Evolutionary conservation across 2,113 vertebrate genomes (phyloP).

Genomic region (Ochotona curzoniae): DNA sequence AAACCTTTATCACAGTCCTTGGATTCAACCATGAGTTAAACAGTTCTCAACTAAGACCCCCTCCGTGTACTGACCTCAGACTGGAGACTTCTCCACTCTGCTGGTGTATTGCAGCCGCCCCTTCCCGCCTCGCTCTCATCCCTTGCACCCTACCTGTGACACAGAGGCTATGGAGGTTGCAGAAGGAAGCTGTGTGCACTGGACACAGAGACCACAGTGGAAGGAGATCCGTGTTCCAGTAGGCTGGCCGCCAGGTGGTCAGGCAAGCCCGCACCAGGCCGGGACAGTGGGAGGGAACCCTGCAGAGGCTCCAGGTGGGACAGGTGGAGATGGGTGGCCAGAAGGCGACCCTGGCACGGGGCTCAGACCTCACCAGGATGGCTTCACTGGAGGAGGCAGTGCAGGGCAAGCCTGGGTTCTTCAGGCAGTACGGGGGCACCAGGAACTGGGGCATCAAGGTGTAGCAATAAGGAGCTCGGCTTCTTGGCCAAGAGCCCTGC

Average conservation of each 20-base stretch:
- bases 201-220: not conserved
- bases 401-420: not conserved
- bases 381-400: slow-evolving; percentile 82
- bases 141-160: slow-evolving; percentile 62
- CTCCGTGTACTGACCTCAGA: not conserved
- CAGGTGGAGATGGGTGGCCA: not conserved
- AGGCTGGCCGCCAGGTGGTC: not conserved
- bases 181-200: slow-evolving; percentile 53
- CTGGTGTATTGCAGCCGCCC: not conserved
- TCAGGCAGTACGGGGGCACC: not conserved
- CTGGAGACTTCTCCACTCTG: not conserved
- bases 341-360: not conserved
- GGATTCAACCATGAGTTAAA: not conserved
- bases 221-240: slow-evolving; percentile 19
- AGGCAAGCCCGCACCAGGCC: not conserved
- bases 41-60: not conserved
- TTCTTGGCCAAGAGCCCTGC: not conserved
- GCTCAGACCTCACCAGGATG: slow-evolving; percentile 74
- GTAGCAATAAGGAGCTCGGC: not conserved
- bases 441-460: not conserved
- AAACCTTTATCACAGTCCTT: not conserved
- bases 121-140: not conserved
- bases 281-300: not conserved
- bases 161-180: not conserved
- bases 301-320: not conserved